A percentile compares a stretch with the other conserved stretches of the same genome.
Evolutionary conservation across 2,888 invertebrate species (phyloP).

Genomic region (Lathronympha strigana): DNA sequence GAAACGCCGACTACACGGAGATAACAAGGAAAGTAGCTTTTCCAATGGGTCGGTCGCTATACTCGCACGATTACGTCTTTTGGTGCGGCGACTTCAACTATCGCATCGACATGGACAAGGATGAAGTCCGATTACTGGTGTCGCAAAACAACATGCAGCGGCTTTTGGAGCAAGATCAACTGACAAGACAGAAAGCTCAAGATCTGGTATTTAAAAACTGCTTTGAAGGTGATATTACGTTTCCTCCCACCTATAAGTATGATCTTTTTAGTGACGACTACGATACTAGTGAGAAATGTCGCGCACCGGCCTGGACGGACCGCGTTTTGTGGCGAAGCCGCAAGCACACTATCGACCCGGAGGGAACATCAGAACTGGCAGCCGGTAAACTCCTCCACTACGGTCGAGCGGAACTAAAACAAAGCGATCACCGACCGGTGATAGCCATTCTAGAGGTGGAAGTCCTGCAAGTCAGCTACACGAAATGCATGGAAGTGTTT

Average conservation of each 20-base stretch:
- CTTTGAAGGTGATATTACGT: slow-evolving; percentile 94
- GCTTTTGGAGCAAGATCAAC: slow-evolving; percentile 94
- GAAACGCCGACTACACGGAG: slow-evolving; percentile 98
- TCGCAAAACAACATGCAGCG: slow-evolving; percentile 89
- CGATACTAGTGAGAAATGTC: slow-evolving; percentile 98
- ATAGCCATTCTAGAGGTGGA: slow-evolving; percentile 96
- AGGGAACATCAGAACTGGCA: slow-evolving; percentile 86
- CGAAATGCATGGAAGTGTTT: slow-evolving; percentile 91
- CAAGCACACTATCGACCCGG: slow-evolving; percentile 89
- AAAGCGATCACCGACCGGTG: slow-evolving; percentile 98
- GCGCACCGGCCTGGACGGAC: slow-evolving; percentile 99
- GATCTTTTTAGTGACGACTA: slow-evolving; percentile 99
- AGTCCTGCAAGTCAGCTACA: slow-evolving; percentile 90
- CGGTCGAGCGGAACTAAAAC: slow-evolving; percentile 97
- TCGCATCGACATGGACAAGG: slow-evolving; percentile 97
- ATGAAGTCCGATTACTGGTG: slow-evolving; percentile 94
- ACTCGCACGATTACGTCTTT: slow-evolving; percentile 98
- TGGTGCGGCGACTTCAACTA: slow-evolving; percentile 99
- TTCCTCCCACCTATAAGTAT: slow-evolving; percentile 99
- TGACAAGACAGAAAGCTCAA: slow-evolving; percentile 91
- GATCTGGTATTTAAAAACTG: slow-evolving; percentile 96
- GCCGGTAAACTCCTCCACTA: slow-evolving; percentile 94
- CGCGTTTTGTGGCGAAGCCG: slow-evolving; percentile 96
- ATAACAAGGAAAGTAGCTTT: slow-evolving; percentile 95
- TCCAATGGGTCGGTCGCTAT: slow-evolving; percentile 95